Evolutionary conservation across 2,888 invertebrate species (phyloP), one percentile per base, ranked within the genome.

Genomic region (Heliothis peltigera): DNA sequence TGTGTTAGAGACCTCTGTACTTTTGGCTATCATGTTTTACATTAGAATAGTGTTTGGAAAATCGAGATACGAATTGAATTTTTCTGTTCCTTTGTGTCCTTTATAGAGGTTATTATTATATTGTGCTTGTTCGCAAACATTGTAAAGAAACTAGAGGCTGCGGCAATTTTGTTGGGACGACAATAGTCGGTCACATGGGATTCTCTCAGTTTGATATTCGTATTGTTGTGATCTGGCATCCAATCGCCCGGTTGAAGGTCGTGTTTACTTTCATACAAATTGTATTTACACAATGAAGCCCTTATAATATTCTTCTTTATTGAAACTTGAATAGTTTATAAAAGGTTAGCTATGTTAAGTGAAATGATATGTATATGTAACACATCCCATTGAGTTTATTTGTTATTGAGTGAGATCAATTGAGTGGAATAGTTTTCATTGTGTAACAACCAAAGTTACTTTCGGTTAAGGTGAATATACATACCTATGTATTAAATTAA

Each of bases 181-280:
- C 85, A 87, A 87, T 82, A 81, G 81, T 71, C 64, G 70, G 72
- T 68, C 84, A 83, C 77, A 77, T 67, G 84, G 86, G 84, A 80
- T 62, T 82, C 68, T 60, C 59, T 75, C 68, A 69, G 77, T 65
- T 66, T 61, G 63, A 73, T 73, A 44, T 70, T 69, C 60, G 67
- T 63, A 72, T 71, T 58, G 79, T 75, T 61, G 67, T 64, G 77
- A 80, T 73, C 79, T 73, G 75, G 79, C 68, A 78, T 70, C 73
- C 79, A 76, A 82, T 80, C 79, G 70, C 69, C 77, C 81, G 69
- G 61, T 75, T 71, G 58, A 70, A 77, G 75, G 72, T 71, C 76
- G 72, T 71, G 77, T 75, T 79, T 80, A 79, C 79, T 83, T 80
- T 83, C 79, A 82, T 81, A 81, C 78, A 74, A 82, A 75, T 70